phyloP scores from a whole-genome alignment of 2,113 vertebrate species.

The Mirounga angustirostris region DNA sequence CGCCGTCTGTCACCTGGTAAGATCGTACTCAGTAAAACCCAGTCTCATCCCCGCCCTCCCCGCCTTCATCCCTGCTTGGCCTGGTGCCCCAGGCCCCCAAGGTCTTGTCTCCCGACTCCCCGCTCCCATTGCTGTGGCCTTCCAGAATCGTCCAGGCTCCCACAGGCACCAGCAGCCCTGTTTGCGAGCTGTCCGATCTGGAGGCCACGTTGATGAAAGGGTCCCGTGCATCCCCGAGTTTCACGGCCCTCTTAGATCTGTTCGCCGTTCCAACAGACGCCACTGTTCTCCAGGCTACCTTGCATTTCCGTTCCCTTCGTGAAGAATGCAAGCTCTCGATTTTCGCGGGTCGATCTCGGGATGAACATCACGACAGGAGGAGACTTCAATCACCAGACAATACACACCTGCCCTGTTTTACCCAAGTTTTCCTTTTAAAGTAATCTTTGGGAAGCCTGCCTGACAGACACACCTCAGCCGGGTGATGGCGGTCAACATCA shows the following conservation, averaged over 20 bases:
- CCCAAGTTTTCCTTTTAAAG: not conserved
- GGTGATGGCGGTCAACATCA: fast-evolving
- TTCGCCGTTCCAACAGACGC: not conserved
- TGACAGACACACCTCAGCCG: not conserved
- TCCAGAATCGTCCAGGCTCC: not conserved
- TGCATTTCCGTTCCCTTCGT: no score
- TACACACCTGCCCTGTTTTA: not conserved
- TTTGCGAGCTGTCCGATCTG: not conserved
- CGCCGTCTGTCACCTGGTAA: not conserved
- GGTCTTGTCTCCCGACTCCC: not conserved
- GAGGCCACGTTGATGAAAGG: not conserved
- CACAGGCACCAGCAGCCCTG: not conserved
- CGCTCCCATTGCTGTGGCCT: fast-evolving
- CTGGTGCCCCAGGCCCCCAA: not conserved
- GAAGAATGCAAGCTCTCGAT: not conserved
- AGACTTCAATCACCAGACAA: not conserved
- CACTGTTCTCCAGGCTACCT: fast-evolving
- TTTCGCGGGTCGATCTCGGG: not conserved
- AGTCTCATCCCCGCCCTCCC: fast-evolving
- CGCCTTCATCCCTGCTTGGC: not conserved
- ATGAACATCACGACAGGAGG: not conserved
- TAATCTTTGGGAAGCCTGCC: not conserved
- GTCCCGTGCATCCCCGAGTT: fast-evolving
- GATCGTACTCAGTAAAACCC: not conserved
- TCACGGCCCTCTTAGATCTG: not conserved